Conservation (phyloP, 2,797 vertebrate species). For the Danio jaintianensis region DNA sequence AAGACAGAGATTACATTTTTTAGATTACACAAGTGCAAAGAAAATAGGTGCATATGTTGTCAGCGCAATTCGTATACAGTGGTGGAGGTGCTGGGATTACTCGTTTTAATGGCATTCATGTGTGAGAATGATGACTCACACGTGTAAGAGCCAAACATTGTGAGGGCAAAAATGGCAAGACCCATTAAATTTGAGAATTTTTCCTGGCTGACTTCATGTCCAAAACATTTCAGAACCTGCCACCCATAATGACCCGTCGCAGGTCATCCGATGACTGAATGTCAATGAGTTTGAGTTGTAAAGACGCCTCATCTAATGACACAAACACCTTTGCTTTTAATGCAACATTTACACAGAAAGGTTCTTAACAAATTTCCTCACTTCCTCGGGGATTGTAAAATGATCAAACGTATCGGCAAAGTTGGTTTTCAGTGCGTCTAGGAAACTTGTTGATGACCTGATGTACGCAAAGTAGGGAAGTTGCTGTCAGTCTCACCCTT, state of each 20-base stretch:
- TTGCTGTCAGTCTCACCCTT: too few relatives aligned
- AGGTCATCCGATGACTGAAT: background rate
- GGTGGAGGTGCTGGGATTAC: background rate
- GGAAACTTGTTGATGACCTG: background rate
- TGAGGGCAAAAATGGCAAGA: background rate
- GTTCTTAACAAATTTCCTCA: constrained; percentile 9
- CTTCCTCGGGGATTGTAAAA: constrained; percentile 4
- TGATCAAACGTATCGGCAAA: constrained; percentile 6
- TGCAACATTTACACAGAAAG: background rate
- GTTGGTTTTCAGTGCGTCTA: background rate
- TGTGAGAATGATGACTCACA: background rate
- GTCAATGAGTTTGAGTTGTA: background rate
- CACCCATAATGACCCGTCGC: background rate
- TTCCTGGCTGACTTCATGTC: constrained; percentile 1
- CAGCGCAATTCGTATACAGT: too few relatives aligned
- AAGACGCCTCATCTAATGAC: background rate
- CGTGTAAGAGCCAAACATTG: background rate
- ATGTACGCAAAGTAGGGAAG: background rate
- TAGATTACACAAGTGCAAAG: too few relatives aligned
- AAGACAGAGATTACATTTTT: too few relatives aligned
- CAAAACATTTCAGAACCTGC: background rate
- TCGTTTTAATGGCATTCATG: background rate
- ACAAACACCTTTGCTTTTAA: background rate
- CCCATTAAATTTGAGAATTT: background rate
- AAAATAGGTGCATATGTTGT: too few relatives aligned